A percentile compares a stretch with the other conserved stretches of the same genome.
Conservation (phyloP, 2,797 vertebrate genomes). For the Setipinna tenuifilis region DNA sequence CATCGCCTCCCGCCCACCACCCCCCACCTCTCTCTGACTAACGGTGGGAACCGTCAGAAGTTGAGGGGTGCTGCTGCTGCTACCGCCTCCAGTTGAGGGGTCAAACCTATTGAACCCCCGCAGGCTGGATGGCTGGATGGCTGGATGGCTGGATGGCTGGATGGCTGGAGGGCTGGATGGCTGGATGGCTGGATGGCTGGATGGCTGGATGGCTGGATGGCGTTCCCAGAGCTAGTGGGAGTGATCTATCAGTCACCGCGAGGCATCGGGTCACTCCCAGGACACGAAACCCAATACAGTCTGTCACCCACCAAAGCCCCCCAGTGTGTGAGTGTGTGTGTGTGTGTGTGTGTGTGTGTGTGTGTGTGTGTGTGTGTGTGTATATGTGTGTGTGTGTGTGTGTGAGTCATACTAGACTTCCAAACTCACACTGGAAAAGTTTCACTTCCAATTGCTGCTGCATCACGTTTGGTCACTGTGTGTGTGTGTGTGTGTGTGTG, state of each 20-base stretch:
- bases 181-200: too few relatives aligned
- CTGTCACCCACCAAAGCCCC: not conserved
- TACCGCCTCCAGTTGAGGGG: not conserved
- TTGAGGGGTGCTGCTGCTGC: not conserved
- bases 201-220: not conserved
- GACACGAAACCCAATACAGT: not conserved
- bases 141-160: too few relatives aligned
- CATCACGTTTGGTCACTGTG: not conserved
- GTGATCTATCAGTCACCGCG: not conserved
- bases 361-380: not conserved
- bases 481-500: not conserved
- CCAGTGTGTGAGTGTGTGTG: not conserved
- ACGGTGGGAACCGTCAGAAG: not conserved
- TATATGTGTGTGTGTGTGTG: not conserved
- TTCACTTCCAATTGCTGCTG: not conserved
- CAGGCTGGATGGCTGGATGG: not conserved
- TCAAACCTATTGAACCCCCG: conserved; percentile 10
- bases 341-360: not conserved
- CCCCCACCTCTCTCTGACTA: not conserved
- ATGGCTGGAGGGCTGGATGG: too few relatives aligned
- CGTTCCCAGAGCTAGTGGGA: not conserved
- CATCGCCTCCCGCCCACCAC: not conserved
- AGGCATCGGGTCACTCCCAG: not conserved
- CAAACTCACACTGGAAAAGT: not conserved
- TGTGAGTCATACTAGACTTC: not conserved